A percentile compares a stretch with the other conserved stretches of the same genome.
Conservation (phyloP, 2,888 invertebrate genomes). For the Aspidiotus destructor region DNA sequence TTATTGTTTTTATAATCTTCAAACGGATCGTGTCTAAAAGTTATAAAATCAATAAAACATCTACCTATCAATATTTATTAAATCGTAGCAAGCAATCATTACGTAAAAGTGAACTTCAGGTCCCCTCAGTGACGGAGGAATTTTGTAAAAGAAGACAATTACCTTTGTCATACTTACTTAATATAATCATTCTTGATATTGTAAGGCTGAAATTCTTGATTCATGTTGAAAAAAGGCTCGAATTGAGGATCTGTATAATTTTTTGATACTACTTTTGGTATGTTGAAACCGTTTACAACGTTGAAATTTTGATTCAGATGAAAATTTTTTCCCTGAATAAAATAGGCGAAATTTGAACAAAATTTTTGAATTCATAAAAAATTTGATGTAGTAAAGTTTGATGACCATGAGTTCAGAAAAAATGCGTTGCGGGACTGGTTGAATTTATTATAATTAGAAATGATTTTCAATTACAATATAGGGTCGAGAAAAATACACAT, state of each 20-base stretch:
- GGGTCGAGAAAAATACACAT: too few relatives aligned
- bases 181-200: constrained; percentile 6
- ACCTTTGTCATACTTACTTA: not conserved
- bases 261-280: constrained; percentile 44
- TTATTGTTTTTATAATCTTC: constrained; percentile 60
- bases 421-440: too few relatives aligned
- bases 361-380: not conserved
- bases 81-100: too few relatives aligned
- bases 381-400: too few relatives aligned
- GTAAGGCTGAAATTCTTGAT: constrained; percentile 4
- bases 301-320: constrained; percentile 55
- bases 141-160: too few relatives aligned
- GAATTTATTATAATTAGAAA: too few relatives aligned
- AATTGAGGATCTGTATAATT: not conserved
- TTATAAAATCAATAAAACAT: constrained; percentile 14
- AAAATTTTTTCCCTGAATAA: constrained; percentile 46
- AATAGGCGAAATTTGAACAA: not conserved
- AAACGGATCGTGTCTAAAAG: constrained; percentile 55
- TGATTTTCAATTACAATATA: too few relatives aligned
- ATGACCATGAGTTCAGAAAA: too few relatives aligned
- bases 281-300: constrained; percentile 56
- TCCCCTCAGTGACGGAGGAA: too few relatives aligned
- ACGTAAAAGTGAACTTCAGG: too few relatives aligned
- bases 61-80: too few relatives aligned
- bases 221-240: constrained; percentile 1